These are phyloP conservation scores for Siniperca scherzeri DNA, from an alignment of 2,797 vertebrate genomes.

Conservation along the genomic window DNA sequence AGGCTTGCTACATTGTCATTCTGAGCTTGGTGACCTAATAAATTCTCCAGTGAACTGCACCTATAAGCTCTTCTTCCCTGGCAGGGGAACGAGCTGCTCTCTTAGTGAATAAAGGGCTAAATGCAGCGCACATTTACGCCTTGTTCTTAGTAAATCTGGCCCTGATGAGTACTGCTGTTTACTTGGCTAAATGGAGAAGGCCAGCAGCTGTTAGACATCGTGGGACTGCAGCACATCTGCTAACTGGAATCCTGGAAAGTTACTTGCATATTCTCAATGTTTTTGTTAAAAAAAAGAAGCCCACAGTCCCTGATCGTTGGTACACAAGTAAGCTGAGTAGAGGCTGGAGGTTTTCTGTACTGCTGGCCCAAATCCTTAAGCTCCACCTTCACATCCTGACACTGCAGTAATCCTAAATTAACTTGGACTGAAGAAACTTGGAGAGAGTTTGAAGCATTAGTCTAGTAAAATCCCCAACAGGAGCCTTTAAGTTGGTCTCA, in stretches of 20 bases:
- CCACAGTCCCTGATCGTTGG: background rate
- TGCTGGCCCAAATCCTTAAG: background rate
- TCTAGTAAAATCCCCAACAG: background rate
- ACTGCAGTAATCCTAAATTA: conserved; percentile 4
- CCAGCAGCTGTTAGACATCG: too few species aligned
- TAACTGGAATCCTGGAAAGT: background rate
- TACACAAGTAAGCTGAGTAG: background rate
- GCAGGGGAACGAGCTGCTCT: too few species aligned
- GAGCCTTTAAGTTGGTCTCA: background rate
- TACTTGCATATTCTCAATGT: background rate
- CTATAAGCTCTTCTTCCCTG: too few species aligned
- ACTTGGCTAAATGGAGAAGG: too few species aligned
- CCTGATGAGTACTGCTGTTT: too few species aligned
- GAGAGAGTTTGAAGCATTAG: background rate
- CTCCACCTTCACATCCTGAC: background rate
- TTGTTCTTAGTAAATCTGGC: too few species aligned
- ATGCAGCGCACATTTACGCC: too few species aligned
- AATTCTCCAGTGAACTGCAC: too few species aligned
- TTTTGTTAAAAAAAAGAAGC: background rate
- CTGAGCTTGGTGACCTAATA: too few species aligned
- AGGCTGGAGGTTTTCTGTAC: background rate
- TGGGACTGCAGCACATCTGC: background rate
- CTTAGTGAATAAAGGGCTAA: too few species aligned
- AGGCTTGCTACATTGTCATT: too few species aligned
- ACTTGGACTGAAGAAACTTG: background rate